Conservation (phyloP, 2,113 vertebrate genomes). For the Myrmecobius fasciatus region DNA sequence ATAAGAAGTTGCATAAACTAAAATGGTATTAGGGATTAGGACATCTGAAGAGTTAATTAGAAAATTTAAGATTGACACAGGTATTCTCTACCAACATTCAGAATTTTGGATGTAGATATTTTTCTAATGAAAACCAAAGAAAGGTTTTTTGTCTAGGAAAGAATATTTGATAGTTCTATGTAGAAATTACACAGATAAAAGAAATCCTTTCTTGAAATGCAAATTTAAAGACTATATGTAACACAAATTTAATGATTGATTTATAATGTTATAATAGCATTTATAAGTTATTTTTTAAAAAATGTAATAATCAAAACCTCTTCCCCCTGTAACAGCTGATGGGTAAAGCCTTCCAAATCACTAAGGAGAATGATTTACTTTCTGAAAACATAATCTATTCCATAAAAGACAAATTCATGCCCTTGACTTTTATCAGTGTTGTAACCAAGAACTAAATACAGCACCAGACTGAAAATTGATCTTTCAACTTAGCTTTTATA, state of each 20-base stretch:
- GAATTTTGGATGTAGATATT: background rate
- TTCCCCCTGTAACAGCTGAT: background rate
- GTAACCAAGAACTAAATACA: background rate
- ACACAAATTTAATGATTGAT: background rate
- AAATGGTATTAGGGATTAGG: background rate
- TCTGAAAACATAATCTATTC: background rate
- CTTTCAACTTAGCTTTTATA: background rate
- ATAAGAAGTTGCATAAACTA: conserved; percentile 8
- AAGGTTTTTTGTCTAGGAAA: background rate
- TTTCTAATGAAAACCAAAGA: background rate
- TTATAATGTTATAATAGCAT: conserved; percentile 25
- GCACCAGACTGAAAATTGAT: background rate
- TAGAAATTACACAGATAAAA: conserved; percentile 28
- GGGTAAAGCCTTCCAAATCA: background rate
- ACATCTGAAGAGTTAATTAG: background rate
- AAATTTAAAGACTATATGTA: conserved; percentile 30
- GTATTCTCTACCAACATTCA: background rate
- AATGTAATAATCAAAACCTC: background rate
- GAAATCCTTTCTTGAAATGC: conserved; percentile 26
- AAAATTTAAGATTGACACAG: conserved; percentile 39
- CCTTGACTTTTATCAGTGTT: background rate
- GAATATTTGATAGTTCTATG: conserved; percentile 25
- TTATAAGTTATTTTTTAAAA: background rate
- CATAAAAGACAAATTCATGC: background rate
- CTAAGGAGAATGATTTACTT: conserved; percentile 4